A percentile compares a stretch with the other conserved stretches of the same genome.
phyloP scores from a whole-genome alignment of 2,113 vertebrate species.

The Eupsittula cactorum region DNA sequence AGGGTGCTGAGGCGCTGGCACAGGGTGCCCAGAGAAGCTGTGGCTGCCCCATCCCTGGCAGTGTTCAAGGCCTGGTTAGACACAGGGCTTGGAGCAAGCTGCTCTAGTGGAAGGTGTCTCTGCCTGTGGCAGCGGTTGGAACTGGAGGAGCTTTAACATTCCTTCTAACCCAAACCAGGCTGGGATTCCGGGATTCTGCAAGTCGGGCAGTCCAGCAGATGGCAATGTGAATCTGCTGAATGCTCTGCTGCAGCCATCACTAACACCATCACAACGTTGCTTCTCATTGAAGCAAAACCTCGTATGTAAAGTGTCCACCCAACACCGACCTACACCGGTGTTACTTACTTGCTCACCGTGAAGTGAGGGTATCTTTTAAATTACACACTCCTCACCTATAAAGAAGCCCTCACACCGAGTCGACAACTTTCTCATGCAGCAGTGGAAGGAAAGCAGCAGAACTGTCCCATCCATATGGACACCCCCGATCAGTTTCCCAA shows the following conservation, averaged over 20 bases:
- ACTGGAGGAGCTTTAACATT: not conserved
- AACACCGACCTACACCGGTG: not conserved
- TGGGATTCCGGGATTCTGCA: not conserved
- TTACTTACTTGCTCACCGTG: not conserved
- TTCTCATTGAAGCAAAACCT: not conserved
- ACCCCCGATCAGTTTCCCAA: not conserved
- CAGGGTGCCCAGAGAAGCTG: no score
- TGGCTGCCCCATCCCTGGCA: no score
- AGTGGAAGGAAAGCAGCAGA: not conserved
- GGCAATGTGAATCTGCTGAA: not conserved
- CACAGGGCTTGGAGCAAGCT: not conserved
- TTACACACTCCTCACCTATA: not conserved
- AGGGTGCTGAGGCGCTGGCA: no score
- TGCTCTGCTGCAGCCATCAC: fast-evolving
- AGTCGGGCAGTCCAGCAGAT: slow-evolving; percentile 47
- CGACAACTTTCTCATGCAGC: not conserved
- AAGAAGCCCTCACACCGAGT: not conserved
- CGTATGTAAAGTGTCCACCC: not conserved
- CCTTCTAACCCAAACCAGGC: not conserved
- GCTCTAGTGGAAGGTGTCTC: not conserved
- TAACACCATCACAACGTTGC: not conserved
- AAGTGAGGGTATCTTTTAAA: not conserved
- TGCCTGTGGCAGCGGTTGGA: not conserved
- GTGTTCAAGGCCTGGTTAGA: no score
- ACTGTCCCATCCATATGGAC: fast-evolving